Evolutionary conservation across 2,888 invertebrate genomes (phyloP), one percentile per base, ranked within the genome.

Genomic region (Muscina levida): DNA sequence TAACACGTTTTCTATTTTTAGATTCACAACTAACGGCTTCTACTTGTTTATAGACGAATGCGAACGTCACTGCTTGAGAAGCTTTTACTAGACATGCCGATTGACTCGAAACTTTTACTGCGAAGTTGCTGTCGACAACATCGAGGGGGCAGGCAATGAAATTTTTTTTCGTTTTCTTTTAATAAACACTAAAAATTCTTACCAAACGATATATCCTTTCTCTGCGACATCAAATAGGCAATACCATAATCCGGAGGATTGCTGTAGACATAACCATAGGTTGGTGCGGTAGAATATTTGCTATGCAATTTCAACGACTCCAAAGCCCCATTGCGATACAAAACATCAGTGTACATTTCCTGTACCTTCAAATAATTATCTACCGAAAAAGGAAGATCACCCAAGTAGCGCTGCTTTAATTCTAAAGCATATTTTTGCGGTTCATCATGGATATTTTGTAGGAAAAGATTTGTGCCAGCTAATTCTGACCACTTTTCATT

Each of bases 241-340:
- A 93, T 85, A 84, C 94, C 94, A 78, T 89, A 87, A 24, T 89
- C 88, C 0, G 93, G 93, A 68, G 93, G 91, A 88, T 92, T 93
- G 1, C 92, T 88, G 87, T 93, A 95, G 24, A 92, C 91, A 87
- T 94, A 94, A 82, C 93, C 91, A 89, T 93, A 93, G 6, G 93
- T 92, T 0, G 94, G 93, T 74, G 92, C 92, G 4, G 3, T 3
- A 91, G 59, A 71, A 48, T 53, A 68, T 8, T 72, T 46, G 0
- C 93, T 92, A 85, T 94, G 94, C 46, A 93, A 83, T 84, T 92
- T 91, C 0, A 93, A 93, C 42, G 93, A 90, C 82, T 92, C 92
- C 53, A 93, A 92, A 0, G 93, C 92, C 51, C 93, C 93, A 0
- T 88, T 91, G 0, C 91, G 88, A 87, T 94, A 95, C 1, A 93